Conservation (phyloP, 2,113 vertebrate species). For the Pipra filicauda region DNA sequence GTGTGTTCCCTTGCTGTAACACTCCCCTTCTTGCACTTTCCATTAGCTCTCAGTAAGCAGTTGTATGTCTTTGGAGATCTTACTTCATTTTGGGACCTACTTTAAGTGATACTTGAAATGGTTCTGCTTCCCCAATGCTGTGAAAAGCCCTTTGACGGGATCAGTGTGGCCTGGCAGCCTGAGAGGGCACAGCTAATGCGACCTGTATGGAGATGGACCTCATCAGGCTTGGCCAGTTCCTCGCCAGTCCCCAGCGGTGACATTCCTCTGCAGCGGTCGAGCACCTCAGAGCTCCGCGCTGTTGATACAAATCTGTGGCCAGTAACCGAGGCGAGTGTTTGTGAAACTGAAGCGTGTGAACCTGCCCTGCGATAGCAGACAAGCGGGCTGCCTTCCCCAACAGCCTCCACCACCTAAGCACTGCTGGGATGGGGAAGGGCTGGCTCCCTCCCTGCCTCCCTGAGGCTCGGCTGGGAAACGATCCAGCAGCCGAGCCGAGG, state of each 20-base stretch:
- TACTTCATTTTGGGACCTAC: not conserved
- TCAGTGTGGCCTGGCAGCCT: not conserved
- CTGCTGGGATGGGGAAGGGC: not conserved
- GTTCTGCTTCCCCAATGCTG: not conserved
- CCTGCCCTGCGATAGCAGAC: not conserved
- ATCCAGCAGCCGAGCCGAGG: not conserved
- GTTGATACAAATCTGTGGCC: fast-evolving
- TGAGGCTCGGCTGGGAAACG: not conserved
- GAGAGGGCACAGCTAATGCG: not conserved
- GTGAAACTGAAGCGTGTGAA: not conserved
- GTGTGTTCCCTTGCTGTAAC: not conserved
- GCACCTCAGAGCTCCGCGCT: not conserved
- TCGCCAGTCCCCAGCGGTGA: not conserved
- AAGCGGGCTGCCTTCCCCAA: not conserved
- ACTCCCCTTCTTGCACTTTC: not conserved
- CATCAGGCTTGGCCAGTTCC: not conserved
- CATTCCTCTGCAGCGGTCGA: fast-evolving
- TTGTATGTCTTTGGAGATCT: not conserved
- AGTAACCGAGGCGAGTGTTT: fast-evolving
- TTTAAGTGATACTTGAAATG: not conserved
- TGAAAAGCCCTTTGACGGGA: not conserved
- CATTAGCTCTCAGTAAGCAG: not conserved
- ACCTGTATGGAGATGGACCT: not conserved
- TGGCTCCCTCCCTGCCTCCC: not conserved
- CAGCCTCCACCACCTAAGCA: not conserved